Evolutionary conservation across 1,140 invertebrate genomes (phyloP).

Genomic region (Drosophila baimaii): DNA sequence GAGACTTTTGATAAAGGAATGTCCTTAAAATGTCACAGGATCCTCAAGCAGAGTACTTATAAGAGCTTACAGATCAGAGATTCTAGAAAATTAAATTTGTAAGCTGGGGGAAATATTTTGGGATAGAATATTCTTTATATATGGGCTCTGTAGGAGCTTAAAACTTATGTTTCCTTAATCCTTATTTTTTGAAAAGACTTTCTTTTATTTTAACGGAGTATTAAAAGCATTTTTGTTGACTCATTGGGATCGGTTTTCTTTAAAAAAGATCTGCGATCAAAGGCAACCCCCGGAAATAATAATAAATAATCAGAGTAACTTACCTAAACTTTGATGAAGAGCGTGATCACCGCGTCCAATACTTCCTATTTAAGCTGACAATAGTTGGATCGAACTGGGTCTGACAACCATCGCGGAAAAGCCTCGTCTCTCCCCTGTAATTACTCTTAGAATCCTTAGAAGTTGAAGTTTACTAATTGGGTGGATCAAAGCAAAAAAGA

Average conservation of each 20-base stretch:
- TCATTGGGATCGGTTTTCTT: too few relatives aligned
- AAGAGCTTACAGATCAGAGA: not conserved
- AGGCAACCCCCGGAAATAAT: not conserved
- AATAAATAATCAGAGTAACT: not conserved
- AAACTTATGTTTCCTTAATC: too few relatives aligned
- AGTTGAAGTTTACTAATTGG: too few relatives aligned
- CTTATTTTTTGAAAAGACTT: too few relatives aligned
- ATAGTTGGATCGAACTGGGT: too few relatives aligned
- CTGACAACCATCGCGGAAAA: not conserved
- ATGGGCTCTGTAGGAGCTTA: too few relatives aligned
- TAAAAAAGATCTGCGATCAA: not conserved
- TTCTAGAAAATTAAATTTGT: not conserved
- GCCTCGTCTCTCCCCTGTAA: not conserved
- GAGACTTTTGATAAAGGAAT: not conserved
- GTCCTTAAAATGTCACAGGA: not conserved
- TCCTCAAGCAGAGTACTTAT: not conserved
- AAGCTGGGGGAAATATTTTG: not conserved
- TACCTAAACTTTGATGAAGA: not conserved
- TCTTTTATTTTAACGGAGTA: too few relatives aligned
- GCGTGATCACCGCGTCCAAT: too few relatives aligned
- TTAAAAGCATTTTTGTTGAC: too few relatives aligned
- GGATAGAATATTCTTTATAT: too few relatives aligned
- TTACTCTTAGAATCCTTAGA: not conserved
- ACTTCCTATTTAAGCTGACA: too few relatives aligned
- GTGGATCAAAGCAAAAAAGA: too few relatives aligned